Evolutionary conservation across 2,113 vertebrate genomes (phyloP).

Genomic region (Toxotes chatareus): DNA sequence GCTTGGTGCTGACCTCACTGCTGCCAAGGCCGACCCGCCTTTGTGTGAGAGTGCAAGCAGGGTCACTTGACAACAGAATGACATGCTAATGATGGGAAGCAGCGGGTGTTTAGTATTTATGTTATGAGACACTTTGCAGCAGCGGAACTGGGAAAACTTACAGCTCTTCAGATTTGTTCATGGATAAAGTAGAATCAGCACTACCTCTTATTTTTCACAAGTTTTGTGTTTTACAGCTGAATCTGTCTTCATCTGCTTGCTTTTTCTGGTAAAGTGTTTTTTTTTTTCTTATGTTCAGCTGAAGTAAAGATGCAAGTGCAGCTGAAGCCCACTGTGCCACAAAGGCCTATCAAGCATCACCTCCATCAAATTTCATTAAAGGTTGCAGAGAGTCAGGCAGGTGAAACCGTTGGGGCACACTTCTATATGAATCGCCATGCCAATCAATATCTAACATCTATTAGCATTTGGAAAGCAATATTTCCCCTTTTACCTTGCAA

Average conservation of each 20-base stretch:
- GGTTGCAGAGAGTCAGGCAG: slow-evolving; percentile 54
- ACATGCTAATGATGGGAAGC: slow-evolving; percentile 68
- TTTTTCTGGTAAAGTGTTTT: slow-evolving; percentile 22
- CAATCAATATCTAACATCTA: slow-evolving; percentile 87
- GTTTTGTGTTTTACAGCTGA: background rate
- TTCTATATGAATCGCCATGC: slow-evolving; percentile 69
- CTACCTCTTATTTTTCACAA: background rate
- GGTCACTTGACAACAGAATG: slow-evolving; percentile 63
- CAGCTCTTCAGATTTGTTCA: background rate
- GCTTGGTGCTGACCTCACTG: slow-evolving; percentile 69
- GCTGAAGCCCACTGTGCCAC: slow-evolving; percentile 17
- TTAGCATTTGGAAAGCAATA: slow-evolving; percentile 85
- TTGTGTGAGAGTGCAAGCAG: slow-evolving; percentile 57
- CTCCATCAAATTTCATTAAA: slow-evolving; percentile 60
- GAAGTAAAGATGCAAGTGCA: slow-evolving; percentile 35
- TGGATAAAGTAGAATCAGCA: background rate
- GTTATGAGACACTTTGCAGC: slow-evolving; percentile 33
- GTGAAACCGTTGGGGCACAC: slow-evolving; percentile 70
- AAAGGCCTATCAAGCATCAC: slow-evolving; percentile 47
- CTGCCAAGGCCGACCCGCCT: slow-evolving; percentile 57
- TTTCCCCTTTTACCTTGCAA: slow-evolving; percentile 85
- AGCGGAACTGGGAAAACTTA: background rate
- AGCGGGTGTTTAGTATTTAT: slow-evolving; percentile 54
- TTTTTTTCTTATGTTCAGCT: background rate
- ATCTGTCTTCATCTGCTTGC: slow-evolving; percentile 11